These are phyloP conservation scores for Tragelaphus imberbis DNA, from an alignment of 2,113 vertebrate genomes.

Conservation along the genomic window DNA sequence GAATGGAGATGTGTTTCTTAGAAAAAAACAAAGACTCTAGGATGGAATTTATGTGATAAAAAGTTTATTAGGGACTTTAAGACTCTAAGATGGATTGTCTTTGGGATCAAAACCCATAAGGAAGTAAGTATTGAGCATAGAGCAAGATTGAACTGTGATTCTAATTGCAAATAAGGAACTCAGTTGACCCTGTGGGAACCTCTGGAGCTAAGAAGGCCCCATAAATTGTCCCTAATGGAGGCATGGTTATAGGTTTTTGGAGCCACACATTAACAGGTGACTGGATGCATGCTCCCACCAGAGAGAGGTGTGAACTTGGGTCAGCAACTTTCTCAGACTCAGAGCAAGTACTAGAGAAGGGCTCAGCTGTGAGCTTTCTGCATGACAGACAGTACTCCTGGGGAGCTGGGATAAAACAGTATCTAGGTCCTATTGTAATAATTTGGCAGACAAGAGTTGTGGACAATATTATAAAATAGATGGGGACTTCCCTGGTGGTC, in stretches of 20 bases:
- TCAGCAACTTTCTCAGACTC: not conserved
- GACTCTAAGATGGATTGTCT: not conserved
- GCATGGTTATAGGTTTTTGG: not conserved
- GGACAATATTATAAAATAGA: not conserved
- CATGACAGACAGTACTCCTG: not conserved
- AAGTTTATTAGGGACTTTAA: not conserved
- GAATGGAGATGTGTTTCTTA: not conserved
- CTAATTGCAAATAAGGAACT: not conserved
- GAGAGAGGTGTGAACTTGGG: not conserved
- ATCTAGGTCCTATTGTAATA: rapidly evolving
- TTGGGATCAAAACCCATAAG: not conserved
- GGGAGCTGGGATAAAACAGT: not conserved
- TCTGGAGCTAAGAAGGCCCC: not conserved
- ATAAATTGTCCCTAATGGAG: not conserved
- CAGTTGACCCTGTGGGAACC: not conserved
- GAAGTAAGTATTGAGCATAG: not conserved
- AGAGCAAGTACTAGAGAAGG: not conserved
- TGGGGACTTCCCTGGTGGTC: not conserved
- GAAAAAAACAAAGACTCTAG: not conserved
- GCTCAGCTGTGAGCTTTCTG: rapidly evolving
- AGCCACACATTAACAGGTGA: not conserved
- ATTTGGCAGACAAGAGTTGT: not conserved
- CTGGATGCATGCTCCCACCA: not conserved
- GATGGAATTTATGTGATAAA: not conserved
- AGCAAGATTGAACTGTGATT: not conserved